phyloP scores from a whole-genome alignment of 2,888 invertebrate genomes.

The Cataglyphis altisquamis region DNA sequence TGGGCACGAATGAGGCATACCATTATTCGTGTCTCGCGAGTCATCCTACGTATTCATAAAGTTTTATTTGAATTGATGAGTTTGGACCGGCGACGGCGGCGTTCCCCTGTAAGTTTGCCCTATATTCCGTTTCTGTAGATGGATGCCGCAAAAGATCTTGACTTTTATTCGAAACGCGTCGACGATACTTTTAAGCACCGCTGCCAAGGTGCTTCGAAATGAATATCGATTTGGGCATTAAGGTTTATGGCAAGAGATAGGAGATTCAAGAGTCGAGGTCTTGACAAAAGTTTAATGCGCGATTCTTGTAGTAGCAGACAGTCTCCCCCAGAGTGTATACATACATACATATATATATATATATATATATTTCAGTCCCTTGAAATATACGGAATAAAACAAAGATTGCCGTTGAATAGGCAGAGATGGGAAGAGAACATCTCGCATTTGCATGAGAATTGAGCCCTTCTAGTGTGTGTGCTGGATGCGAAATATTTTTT shows the following conservation, averaged over 20 bases:
- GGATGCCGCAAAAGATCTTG: constrained; percentile 4
- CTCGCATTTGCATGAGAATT: constrained; percentile 69
- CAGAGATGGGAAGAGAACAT: background rate
- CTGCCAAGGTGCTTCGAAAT: constrained; percentile 50
- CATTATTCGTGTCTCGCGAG: constrained; percentile 35
- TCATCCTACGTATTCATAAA: constrained; percentile 29
- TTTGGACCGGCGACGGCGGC: background rate
- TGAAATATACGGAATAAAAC: constrained; percentile 58
- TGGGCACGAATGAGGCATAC: constrained; percentile 24
- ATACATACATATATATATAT: constrained; percentile 16
- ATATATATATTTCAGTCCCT: constrained; percentile 17
- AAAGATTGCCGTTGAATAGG: constrained; percentile 64
- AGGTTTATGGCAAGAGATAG: constrained; percentile 50
- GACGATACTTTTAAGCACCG: constrained; percentile 21
- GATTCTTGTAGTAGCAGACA: constrained; percentile 44
- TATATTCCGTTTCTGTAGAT: constrained; percentile 22
- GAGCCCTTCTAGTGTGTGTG: constrained; percentile 36
- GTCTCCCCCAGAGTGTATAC: background rate
- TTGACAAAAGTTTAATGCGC: constrained; percentile 69
- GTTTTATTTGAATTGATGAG: constrained; percentile 48
- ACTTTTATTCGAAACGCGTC: constrained; percentile 41
- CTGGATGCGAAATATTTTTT: constrained; percentile 60
- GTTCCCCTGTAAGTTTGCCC: constrained; percentile 32
- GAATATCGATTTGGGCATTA: constrained; percentile 67
- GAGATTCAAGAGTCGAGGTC: constrained; percentile 61